phyloP scores from a whole-genome alignment of 2,888 invertebrate species.

The Cosmorhoe ocellata region DNA sequence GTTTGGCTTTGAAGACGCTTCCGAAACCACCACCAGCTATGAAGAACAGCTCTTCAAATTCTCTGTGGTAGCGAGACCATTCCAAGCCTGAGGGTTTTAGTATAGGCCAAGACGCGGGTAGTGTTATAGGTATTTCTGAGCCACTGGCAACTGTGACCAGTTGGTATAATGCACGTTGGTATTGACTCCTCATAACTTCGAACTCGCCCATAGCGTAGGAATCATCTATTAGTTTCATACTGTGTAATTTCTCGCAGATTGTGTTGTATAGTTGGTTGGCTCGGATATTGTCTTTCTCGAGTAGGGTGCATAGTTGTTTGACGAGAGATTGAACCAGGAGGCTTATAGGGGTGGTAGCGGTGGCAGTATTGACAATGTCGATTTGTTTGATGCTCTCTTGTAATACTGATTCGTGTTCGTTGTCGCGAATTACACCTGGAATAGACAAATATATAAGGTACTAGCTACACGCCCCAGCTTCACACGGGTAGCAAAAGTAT shows the following conservation, averaged over 20 bases:
- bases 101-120: conserved; percentile 79
- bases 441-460: conserved; percentile 30
- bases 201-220: conserved; percentile 87
- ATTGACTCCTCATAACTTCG: conserved; percentile 86
- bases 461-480: no score
- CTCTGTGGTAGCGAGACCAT: conserved; percentile 86
- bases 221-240: conserved; percentile 87
- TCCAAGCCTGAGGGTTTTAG: conserved; percentile 76
- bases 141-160: conserved; percentile 83
- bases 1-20: conserved; percentile 87
- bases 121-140: conserved; percentile 72
- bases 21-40: conserved; percentile 91
- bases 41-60: conserved; percentile 86
- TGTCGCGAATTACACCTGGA: conserved; percentile 61
- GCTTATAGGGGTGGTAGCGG: conserved; percentile 83
- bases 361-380: conserved; percentile 62
- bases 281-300: conserved; percentile 83
- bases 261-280: conserved; percentile 84
- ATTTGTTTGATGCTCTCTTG: conserved; percentile 66
- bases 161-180: conserved; percentile 85
- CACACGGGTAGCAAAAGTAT: no score
- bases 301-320: conserved; percentile 85
- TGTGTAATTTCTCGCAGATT: conserved; percentile 85
- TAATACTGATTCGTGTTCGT: conserved; percentile 59
- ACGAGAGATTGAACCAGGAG: conserved; percentile 87